Evolutionary conservation across 1,140 invertebrate species (phyloP).

Genomic region (Drosophila bifasciata): DNA sequence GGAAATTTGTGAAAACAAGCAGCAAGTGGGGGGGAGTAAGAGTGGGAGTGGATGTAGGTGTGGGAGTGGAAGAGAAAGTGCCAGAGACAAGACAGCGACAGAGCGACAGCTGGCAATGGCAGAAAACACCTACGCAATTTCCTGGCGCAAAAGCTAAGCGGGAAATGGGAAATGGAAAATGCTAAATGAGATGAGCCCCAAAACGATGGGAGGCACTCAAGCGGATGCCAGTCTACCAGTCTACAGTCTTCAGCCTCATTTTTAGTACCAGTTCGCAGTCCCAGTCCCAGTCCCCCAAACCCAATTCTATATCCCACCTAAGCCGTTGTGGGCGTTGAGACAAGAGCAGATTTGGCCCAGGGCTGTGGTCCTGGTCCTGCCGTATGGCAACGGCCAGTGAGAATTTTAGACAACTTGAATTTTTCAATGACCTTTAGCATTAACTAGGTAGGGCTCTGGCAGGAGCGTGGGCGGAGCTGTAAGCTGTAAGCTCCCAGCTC

Average conservation of each 20-base stretch:
- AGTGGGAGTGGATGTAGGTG: not conserved
- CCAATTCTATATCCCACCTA: too few species aligned
- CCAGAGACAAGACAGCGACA: constrained; percentile 22
- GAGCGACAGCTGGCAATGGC: constrained; percentile 52
- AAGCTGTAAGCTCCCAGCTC: not conserved
- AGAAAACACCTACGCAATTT: constrained; percentile 79
- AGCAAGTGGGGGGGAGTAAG: not conserved
- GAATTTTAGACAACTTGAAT: constrained; percentile 67
- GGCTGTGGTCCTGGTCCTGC: constrained; percentile 1
- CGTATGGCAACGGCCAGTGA: not conserved
- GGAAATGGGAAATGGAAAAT: constrained; percentile 65
- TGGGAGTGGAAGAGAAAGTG: not conserved
- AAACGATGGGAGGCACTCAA: constrained; percentile 44
- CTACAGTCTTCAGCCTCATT: not conserved
- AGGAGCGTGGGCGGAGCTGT: constrained; percentile 37
- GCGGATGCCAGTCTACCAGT: constrained; percentile 31
- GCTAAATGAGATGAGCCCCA: constrained; percentile 53
- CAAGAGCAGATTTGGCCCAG: constrained; percentile 16
- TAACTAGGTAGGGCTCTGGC: constrained; percentile 41
- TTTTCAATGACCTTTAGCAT: constrained; percentile 78
- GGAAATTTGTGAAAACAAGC: constrained; percentile 59
- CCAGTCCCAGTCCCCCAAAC: too few species aligned
- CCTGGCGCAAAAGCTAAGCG: constrained; percentile 67
- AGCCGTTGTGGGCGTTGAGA: too few species aligned
- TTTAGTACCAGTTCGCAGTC: too few species aligned